Conservation (phyloP, 2,888 invertebrate genomes). For the Onthophagus sagittarius region DNA sequence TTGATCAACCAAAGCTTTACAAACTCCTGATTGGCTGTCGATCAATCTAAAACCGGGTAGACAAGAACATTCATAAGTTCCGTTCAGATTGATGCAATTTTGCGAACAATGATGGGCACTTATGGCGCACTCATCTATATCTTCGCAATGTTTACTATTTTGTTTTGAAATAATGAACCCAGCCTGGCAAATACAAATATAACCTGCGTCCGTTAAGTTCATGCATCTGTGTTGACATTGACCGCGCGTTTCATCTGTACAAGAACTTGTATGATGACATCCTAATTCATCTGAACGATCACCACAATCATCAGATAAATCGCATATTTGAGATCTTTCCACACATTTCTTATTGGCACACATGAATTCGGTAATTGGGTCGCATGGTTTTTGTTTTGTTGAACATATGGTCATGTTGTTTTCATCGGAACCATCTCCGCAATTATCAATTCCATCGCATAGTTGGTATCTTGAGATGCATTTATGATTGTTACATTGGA, state of each 20-base stretch:
- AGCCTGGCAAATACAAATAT: slow-evolving; percentile 85
- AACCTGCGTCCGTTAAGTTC: slow-evolving; percentile 77
- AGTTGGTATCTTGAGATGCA: slow-evolving; percentile 83
- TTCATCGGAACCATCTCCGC: slow-evolving; percentile 93
- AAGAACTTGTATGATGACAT: slow-evolving; percentile 69
- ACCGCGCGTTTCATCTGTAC: slow-evolving; percentile 60
- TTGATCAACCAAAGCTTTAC: slow-evolving; percentile 65
- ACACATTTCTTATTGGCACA: slow-evolving; percentile 88
- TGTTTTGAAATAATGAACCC: slow-evolving; percentile 79
- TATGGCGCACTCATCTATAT: slow-evolving; percentile 84
- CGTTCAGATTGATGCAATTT: slow-evolving; percentile 87
- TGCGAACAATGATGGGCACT: slow-evolving; percentile 91
- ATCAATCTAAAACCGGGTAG: slow-evolving; percentile 74
- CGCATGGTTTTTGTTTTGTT: slow-evolving; percentile 70
- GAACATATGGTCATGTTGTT: slow-evolving; percentile 90
- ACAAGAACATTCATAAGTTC: slow-evolving; percentile 84
- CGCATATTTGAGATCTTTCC: slow-evolving; percentile 74
- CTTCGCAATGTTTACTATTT: slow-evolving; percentile 80
- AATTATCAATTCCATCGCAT: slow-evolving; percentile 90
- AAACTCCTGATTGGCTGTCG: slow-evolving; percentile 77
- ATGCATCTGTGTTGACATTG: slow-evolving; percentile 92
- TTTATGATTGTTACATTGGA: slow-evolving; percentile 52
- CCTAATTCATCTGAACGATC: slow-evolving; percentile 88
- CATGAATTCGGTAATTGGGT: slow-evolving; percentile 74
- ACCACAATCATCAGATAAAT: slow-evolving; percentile 86